These are phyloP conservation scores for Papilio helenus DNA, from an alignment of 1,140 invertebrate species.

Conservation along the genomic window DNA sequence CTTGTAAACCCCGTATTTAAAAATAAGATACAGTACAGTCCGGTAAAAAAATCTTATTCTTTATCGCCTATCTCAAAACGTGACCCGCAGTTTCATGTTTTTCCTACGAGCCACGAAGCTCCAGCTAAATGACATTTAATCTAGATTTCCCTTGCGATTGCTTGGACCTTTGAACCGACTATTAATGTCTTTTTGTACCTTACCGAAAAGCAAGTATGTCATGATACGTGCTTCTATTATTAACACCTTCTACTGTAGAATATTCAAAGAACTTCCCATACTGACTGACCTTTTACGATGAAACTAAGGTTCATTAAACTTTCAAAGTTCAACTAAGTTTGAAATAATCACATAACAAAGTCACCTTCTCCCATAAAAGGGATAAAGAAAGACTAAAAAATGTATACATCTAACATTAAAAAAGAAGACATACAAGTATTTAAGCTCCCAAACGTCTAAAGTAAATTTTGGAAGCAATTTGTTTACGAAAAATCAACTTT, in stretches of 20 bases:
- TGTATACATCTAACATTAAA: too few relatives aligned
- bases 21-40: neutral
- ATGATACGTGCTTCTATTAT: neutral
- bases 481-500: neutral
- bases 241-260: neutral
- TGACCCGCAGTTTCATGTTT: constrained; percentile 11
- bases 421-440: too few relatives aligned
- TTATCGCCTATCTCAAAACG: constrained; percentile 10
- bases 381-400: too few relatives aligned
- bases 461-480: neutral
- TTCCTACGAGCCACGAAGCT: constrained; percentile 16
- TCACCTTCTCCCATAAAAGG: too few relatives aligned
- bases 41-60: constrained; percentile 1
- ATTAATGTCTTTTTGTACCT: constrained; percentile 9
- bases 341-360: too few relatives aligned
- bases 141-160: constrained; percentile 24
- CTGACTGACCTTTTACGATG: neutral
- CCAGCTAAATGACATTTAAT: constrained; percentile 17
- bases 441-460: neutral
- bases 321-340: too few relatives aligned
- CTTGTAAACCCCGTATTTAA: neutral
- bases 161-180: constrained; percentile 2
- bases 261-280: neutral
- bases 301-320: too few relatives aligned
- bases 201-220: neutral